phyloP scores from a whole-genome alignment of 2,113 vertebrate species.

The Catharus bicknelli region DNA sequence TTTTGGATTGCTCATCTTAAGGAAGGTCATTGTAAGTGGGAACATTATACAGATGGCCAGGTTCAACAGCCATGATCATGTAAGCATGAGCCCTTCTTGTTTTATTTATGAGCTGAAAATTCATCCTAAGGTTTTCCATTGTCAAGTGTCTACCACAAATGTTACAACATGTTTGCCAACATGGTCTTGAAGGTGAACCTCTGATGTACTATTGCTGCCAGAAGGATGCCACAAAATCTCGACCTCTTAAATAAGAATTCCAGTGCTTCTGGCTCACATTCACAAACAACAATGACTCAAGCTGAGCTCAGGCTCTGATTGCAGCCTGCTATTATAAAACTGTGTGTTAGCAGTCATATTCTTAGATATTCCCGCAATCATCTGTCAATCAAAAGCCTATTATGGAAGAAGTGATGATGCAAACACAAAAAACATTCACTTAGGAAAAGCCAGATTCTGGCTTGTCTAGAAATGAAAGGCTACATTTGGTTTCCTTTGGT shows the following conservation, averaged over 20 bases:
- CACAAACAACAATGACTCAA: constrained; percentile 58
- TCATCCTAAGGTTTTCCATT: constrained; percentile 68
- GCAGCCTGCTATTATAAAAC: constrained; percentile 41
- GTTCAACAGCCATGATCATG: constrained; percentile 47
- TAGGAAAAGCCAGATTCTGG: background rate
- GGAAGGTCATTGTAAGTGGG: constrained; percentile 66
- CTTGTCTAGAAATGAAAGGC: background rate
- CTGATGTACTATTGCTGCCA: constrained; percentile 36
- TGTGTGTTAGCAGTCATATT: constrained; percentile 44
- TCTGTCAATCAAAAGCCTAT: constrained; percentile 31
- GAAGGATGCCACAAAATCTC: constrained; percentile 58
- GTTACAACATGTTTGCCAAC: constrained; percentile 58
- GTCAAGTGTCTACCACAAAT: constrained; percentile 71
- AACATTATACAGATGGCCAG: constrained; percentile 68
- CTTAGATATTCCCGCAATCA: constrained; percentile 39
- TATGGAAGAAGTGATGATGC: background rate
- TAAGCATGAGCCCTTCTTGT: constrained; percentile 61
- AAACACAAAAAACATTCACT: background rate
- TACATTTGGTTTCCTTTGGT: background rate
- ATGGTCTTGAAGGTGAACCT: constrained; percentile 51
- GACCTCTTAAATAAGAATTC: constrained; percentile 58
- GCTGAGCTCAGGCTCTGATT: constrained; percentile 34
- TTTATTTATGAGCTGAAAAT: constrained; percentile 80
- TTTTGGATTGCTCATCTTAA: constrained; percentile 54
- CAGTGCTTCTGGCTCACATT: constrained; percentile 44